Base-by-base conservation (phyloP, 1,140 invertebrate genomes). In the Cotesia chilonis region DNA sequence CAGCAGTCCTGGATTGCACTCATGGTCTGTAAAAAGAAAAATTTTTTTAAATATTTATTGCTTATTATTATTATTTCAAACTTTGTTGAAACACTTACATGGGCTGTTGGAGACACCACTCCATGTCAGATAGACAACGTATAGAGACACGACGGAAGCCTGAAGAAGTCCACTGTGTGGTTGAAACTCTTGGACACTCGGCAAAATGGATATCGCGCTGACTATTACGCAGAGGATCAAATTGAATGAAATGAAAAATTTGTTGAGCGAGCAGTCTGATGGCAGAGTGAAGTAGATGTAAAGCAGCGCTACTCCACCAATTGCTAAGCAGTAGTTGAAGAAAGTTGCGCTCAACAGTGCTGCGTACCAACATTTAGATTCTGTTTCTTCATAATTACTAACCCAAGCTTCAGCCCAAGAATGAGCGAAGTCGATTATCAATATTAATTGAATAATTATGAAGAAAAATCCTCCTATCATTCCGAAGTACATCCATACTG, bases 381-480 rank as follows among this genome's bases (percentile, higher is more conserved):
- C 93, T 0, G 94, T 93, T 83, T 98, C 95, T 87, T 99, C 96
- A 86, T 94, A 97, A 81, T 95, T 94, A 87, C 90, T 92, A 66
- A 99, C 94, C 97, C 98, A 99, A 70, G 87, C 91, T 85, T 99
- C 96, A 59, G 97, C 97, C 93, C 98, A 96, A 9, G 92, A 91
- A 87, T 99, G 97, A 17, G 98, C 98, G 90, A 99, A 99, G 85
- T 99, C 98, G 81, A 99, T 93, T 74, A 99, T 95, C 7, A 99
- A 89, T 70, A 99, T 92, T 41, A 99, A 88, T 85, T 99, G 98
- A 68, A 99, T 97, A 28, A 99, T 85, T 76, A 99, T 99, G 85
- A 99, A 99, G 12, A 96, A 87, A 81, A 99, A 96, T 0, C 95
- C 98, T 61, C 98, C 98, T 73, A 98, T 92, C 90, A 99, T 93